A percentile compares a stretch with the other conserved stretches of the same genome.
Conservation (phyloP, 2,888 invertebrate species). For the Amphipoea lucens region DNA sequence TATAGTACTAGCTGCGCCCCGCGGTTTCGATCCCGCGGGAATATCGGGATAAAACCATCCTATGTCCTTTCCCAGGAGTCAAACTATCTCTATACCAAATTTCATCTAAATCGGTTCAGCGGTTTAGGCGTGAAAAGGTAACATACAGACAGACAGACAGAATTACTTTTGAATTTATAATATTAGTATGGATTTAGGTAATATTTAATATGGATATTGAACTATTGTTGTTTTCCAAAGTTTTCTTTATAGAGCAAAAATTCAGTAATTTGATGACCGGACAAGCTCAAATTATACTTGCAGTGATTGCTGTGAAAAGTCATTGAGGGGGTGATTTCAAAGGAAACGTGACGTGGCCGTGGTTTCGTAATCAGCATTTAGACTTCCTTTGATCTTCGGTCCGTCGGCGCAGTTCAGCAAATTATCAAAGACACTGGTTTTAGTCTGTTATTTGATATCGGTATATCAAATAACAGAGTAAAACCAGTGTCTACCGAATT, state of each 20-base stretch:
- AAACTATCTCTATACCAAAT: too few relatives aligned
- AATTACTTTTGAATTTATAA: too few relatives aligned
- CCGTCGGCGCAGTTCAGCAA: conserved; percentile 40
- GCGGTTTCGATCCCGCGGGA: too few relatives aligned
- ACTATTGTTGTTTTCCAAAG: background rate
- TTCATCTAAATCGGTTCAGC: too few relatives aligned
- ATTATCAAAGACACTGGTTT: conserved; percentile 47
- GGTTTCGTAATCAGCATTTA: conserved; percentile 66
- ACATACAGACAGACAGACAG: too few relatives aligned
- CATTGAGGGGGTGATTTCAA: conserved; percentile 69
- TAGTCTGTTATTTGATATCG: conserved; percentile 27
- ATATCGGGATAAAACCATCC: too few relatives aligned
- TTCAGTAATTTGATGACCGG: conserved; percentile 17
- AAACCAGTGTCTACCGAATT: too few relatives aligned
- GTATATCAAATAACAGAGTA: too few relatives aligned
- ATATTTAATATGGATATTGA: background rate
- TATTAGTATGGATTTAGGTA: too few relatives aligned
- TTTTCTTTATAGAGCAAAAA: background rate
- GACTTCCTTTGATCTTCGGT: conserved; percentile 64
- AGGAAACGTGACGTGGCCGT: conserved; percentile 69
- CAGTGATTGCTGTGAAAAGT: conserved; percentile 64
- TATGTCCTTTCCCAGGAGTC: too few relatives aligned
- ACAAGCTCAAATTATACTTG: conserved; percentile 51
- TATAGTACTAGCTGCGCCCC: too few relatives aligned
- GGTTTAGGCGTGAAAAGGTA: too few relatives aligned